phyloP scores from a whole-genome alignment of 2,797 vertebrate genomes.

The Rhynchotus rufescens region DNA sequence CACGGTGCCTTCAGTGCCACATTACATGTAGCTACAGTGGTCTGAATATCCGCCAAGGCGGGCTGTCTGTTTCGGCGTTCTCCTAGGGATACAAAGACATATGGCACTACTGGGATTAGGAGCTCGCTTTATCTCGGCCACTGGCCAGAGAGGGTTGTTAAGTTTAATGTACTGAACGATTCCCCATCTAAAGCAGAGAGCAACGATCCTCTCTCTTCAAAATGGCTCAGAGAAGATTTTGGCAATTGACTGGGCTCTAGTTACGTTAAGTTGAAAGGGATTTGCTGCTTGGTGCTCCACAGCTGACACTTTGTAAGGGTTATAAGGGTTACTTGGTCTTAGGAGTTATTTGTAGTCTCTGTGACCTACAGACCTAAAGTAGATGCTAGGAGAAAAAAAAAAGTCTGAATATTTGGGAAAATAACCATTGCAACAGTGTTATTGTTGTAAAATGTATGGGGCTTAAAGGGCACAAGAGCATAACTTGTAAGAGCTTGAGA shows the following conservation, averaged over 20 bases:
- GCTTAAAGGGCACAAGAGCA: neutral
- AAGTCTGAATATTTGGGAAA: neutral
- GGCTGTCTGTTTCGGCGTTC: neutral
- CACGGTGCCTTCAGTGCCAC: neutral
- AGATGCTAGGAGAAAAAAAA: neutral
- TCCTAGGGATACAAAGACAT: neutral
- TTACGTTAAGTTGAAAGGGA: neutral
- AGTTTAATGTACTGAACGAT: constrained; percentile 1
- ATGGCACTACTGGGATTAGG: neutral
- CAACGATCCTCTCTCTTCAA: neutral
- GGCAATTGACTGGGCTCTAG: neutral
- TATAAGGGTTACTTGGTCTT: neutral
- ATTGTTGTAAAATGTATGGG: neutral
- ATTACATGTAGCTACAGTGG: neutral
- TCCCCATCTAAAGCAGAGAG: neutral
- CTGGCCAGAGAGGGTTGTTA: neutral
- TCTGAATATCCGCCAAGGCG: neutral
- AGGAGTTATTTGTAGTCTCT: neutral
- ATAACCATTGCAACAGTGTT: neutral
- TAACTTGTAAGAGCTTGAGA: neutral
- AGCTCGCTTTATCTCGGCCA: neutral
- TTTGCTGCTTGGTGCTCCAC: neutral
- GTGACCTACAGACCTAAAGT: neutral
- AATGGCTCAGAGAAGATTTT: constrained; percentile 8
- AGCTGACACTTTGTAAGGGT: neutral